These are phyloP conservation scores for Amphiura filiformis DNA, from an alignment of 35 echinoderm and acorn worm species.

Conservation along the genomic window DNA sequence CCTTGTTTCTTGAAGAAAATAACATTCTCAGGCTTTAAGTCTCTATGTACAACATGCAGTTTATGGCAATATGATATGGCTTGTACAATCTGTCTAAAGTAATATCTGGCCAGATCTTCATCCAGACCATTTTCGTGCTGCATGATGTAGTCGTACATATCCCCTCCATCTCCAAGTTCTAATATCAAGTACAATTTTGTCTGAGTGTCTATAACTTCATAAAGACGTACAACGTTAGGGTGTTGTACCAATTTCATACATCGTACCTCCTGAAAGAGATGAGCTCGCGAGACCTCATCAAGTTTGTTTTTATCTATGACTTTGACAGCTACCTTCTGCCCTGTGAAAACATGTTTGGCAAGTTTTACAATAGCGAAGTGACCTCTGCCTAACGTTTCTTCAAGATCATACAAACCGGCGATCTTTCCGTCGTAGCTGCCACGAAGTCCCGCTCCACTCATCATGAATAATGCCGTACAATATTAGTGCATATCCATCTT, in stretches of 20 bases:
- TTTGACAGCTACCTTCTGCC: conserved; percentile 98
- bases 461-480: conserved; percentile 21
- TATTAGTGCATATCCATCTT: background rate
- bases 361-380: conserved; percentile 99
- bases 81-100: conserved; percentile 92
- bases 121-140: conserved; percentile 93
- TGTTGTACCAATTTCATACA: conserved; percentile 99
- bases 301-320: conserved; percentile 97
- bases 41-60: conserved; percentile 89
- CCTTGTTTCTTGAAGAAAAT: conserved; percentile 99
- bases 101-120: conserved; percentile 81
- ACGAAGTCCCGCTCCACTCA: conserved; percentile 72
- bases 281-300: conserved; percentile 86
- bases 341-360: conserved; percentile 91
- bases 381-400: conserved; percentile 91
- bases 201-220: conserved; percentile 98
- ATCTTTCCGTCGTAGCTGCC: conserved; percentile 92
- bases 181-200: conserved; percentile 95
- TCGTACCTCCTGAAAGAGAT: conserved; percentile 92
- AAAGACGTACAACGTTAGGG: conserved; percentile 93
- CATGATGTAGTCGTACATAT: conserved; percentile 99
- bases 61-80: conserved; percentile 99
- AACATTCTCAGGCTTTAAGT: conserved; percentile 96
- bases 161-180: conserved; percentile 96
- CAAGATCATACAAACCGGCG: conserved; percentile 91